Base-by-base conservation (phyloP, 92 coral and sea anemone genomes). In the Siderastrea radians region DNA sequence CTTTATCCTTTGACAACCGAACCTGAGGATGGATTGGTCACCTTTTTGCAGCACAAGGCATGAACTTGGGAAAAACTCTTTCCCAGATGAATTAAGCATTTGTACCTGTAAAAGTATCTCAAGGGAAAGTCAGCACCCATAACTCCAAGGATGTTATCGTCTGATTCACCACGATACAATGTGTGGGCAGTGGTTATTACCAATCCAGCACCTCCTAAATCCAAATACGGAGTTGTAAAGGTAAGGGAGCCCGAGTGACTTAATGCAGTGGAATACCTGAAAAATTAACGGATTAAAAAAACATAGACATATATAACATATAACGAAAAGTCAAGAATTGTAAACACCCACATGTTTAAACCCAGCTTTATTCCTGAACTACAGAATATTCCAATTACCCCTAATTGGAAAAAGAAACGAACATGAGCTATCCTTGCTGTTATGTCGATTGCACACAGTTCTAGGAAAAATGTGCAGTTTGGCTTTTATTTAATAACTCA, bases 71-170 rank as follows among this genome's bases (percentile, higher is more conserved):
- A 1, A 65, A 61, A 61, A 12, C 4, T 0, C 3, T 38, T 26
- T 26, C 14, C 16, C 12, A 11, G 8, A n/a, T 46, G 50, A 49
- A 6, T 6, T 74, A 15, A 74, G 45, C 26, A 43, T 72, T 2
- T 51, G 12, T 72, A 89, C 95, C 91, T 90, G 84, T 89, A 68
- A 59, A 92, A 92, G 38, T 89, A 81, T 26, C 85, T 69, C 6
- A 92, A 72, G 8, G 93, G 74, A 68, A 92, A 92, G 84, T 85
- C 90, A 50, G 95, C 93, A 38, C 90, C 95, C 77, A 92, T 72
- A 16, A 90, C 93, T 48, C 93, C 95, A 6, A 92, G 72, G 5
- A 90, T 82, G 44, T 93, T 83, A 46, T 80, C 87, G 54, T 49
- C 70, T 10, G 65, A 71, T 16, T 64, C 79, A 7, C 84, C 87